Percentiles rank a stretch among this genome's conserved stretches.
phyloP scores from a whole-genome alignment of 2,113 vertebrate genomes.

The Ia io region DNA sequence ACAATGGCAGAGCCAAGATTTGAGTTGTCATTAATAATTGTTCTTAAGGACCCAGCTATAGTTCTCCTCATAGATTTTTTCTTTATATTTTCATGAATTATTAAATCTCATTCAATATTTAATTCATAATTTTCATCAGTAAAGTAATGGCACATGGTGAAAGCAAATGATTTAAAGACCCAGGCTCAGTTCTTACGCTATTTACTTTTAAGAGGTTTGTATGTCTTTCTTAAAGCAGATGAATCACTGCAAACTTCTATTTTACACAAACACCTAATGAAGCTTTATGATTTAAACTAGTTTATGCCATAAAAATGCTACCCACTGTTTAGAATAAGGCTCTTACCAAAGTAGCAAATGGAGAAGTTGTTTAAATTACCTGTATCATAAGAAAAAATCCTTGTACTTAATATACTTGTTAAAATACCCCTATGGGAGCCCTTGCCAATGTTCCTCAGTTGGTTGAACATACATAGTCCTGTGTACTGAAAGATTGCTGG shows the following conservation, averaged over 20 bases:
- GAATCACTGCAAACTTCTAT: not conserved
- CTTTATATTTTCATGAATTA: not conserved
- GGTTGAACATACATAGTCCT: too few species aligned
- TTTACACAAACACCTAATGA: not conserved
- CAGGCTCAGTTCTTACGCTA: not conserved
- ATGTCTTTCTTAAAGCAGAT: not conserved
- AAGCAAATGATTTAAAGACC: not conserved
- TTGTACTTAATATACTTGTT: not conserved
- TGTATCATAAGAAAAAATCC: not conserved
- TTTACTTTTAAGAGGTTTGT: not conserved
- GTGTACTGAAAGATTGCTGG: not conserved
- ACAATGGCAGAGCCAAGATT: not conserved
- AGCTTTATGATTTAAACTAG: not conserved
- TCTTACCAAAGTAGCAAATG: not conserved
- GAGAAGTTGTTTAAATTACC: not conserved
- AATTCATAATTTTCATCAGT: not conserved
- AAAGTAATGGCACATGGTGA: fast-evolving
- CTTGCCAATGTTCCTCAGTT: too few species aligned
- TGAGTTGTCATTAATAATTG: not conserved
- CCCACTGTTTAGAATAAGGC: not conserved
- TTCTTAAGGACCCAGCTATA: not conserved
- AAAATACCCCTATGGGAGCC: not conserved
- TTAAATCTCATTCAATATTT: not conserved
- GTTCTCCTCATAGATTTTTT: not conserved
- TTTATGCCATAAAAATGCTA: not conserved